Base-by-base conservation (phyloP, 2,113 vertebrate genomes). In the Pygoscelis adeliae region DNA sequence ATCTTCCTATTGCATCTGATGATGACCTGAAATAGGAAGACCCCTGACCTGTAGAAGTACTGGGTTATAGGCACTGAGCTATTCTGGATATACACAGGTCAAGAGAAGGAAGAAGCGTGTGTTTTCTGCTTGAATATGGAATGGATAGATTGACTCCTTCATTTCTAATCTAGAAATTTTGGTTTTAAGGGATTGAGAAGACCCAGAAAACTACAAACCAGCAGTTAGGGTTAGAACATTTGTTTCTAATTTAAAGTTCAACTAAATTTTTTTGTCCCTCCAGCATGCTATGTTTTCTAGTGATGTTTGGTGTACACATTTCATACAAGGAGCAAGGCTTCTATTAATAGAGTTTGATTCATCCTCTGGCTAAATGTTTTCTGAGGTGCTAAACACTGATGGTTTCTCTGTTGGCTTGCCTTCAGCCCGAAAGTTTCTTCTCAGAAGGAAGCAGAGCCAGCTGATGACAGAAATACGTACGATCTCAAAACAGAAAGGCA, bases 401-500 rank as follows among this genome's bases (percentile, higher is more conserved):
- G 32, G 50, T 58, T 85, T 73, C 81, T 69, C 49, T 90, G 23
- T 32, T 87, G 34, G 34, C 65, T 94, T 87, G 50, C 61, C 76
- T 76, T 85, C 74, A 81, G 58, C 26, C 36, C 83, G 53, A 22
- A 87, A 66, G 58, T 61, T 88, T 79, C 92, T 90, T 74, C 70
- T 94, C 36, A 32, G 32, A 90, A 70, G 58, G 70, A 95, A 94
- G 63, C 62, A 61, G 53, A 97, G 49, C 65, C 66, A 91, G 94
- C 65, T 92, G 85, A 87, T 83, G 87, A 97, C 74, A 94, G 47
- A 89, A 95, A 80, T 69, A 87, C 0, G 1, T 29, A 66, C 11
- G 13, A 76, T 83, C 81, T 71, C 81, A 73, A 90, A 95, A 80
- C 70, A 78, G 83, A 91, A 94, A 96, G n/a, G 74, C 46, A 78